Evolutionary conservation across 2,888 invertebrate genomes (phyloP).

Genomic region (Melinaea menophilus): DNA sequence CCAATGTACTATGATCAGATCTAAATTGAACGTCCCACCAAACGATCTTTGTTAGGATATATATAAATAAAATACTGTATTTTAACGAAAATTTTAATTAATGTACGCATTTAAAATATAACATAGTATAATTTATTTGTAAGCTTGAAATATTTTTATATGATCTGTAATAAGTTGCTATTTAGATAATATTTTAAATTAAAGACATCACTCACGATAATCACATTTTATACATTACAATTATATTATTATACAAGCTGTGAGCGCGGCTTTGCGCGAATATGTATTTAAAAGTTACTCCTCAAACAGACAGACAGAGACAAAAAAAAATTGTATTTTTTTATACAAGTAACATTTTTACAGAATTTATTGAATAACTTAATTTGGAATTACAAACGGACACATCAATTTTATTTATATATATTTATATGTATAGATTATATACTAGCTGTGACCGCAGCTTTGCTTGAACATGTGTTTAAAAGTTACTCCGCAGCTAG

Average conservation of each 20-base stretch:
- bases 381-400: too few relatives aligned
- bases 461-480: too few relatives aligned
- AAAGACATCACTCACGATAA: constrained; percentile 14
- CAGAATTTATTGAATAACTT: too few relatives aligned
- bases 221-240: constrained; percentile 17
- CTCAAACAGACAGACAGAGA: too few relatives aligned
- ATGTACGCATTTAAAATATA: constrained; percentile 20
- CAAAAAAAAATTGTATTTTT: too few relatives aligned
- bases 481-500: too few relatives aligned
- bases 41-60: constrained; percentile 15
- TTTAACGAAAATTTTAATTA: not conserved
- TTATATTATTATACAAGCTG: constrained; percentile 11
- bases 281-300: too few relatives aligned
- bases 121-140: constrained; percentile 13
- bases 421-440: too few relatives aligned
- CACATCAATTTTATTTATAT: too few relatives aligned
- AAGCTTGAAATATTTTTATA: constrained; percentile 15
- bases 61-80: not conserved
- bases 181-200: constrained; percentile 24
- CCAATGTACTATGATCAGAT: not conserved
- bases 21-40: constrained; percentile 40
- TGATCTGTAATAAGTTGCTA: constrained; percentile 20
- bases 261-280: not conserved
- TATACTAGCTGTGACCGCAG: too few relatives aligned
- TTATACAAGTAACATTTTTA: too few relatives aligned